A percentile compares a stretch with the other conserved stretches of the same genome.
Evolutionary conservation across 2,113 vertebrate species (phyloP).

Genomic region (Erinaceus europaeus): DNA sequence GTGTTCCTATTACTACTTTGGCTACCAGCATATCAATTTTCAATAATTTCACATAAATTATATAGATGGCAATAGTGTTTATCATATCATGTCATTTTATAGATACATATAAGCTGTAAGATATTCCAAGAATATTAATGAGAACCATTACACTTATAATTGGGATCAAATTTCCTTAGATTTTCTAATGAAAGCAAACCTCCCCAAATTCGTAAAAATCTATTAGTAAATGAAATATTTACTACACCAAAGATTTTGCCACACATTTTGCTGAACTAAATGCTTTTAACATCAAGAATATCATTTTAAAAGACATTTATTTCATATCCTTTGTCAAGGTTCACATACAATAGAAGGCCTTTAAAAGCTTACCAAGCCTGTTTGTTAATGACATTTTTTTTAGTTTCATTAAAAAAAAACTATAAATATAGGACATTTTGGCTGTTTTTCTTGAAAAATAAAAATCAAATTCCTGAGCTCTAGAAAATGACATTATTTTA

Average conservation of each 20-base stretch:
- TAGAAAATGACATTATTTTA: constrained; percentile 24
- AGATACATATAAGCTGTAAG: neutral
- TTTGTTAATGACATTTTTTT: constrained; percentile 45
- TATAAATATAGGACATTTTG: neutral
- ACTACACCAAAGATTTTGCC: constrained; percentile 48
- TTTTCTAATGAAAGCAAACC: constrained; percentile 57
- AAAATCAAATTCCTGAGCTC: constrained; percentile 16
- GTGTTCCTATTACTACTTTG: neutral
- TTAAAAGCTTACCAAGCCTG: neutral
- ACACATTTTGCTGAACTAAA: constrained; percentile 62
- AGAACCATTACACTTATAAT: constrained; percentile 42
- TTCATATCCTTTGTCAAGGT: constrained; percentile 40
- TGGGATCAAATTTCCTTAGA: constrained; percentile 48
- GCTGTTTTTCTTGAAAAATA: constrained; percentile 31
- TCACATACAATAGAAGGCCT: constrained; percentile 12
- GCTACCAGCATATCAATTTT: neutral
- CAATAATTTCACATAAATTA: constrained; percentile 35
- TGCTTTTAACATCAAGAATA: constrained; percentile 60
- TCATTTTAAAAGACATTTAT: constrained; percentile 50
- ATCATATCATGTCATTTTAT: constrained; percentile 25
- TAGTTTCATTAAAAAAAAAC: constrained; percentile 46
- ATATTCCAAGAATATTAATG: constrained; percentile 18
- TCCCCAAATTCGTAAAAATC: constrained; percentile 61
- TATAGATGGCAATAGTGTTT: neutral
- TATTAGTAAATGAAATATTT: constrained; percentile 75